Evolutionary conservation across 2,113 vertebrate species (phyloP).

Genomic region (Pavo muticus): DNA sequence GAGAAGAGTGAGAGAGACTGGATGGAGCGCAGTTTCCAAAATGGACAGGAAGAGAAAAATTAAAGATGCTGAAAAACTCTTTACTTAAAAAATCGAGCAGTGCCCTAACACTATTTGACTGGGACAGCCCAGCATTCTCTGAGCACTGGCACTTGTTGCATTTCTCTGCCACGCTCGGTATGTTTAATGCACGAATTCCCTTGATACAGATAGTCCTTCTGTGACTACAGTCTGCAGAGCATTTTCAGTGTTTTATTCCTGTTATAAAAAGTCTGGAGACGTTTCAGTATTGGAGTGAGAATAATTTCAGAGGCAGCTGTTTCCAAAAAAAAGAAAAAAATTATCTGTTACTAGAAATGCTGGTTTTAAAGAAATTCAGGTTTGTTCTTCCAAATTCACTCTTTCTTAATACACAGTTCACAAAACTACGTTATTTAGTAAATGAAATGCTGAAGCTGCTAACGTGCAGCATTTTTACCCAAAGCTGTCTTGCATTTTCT

Average conservation of each 20-base stretch:
- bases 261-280: neutral
- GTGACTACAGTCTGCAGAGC: neutral
- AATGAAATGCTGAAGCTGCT: neutral
- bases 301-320: neutral
- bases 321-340: neutral
- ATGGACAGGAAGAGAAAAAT: slow-evolving; percentile 87
- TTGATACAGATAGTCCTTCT: neutral
- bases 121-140: neutral
- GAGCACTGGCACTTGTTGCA: neutral
- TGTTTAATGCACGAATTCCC: neutral
- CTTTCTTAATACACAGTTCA: neutral
- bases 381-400: neutral
- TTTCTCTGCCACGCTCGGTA: neutral
- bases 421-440: neutral
- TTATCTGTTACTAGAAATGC: neutral
- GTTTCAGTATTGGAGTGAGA: neutral
- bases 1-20: slow-evolving; percentile 86
- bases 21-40: slow-evolving; percentile 86
- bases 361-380: neutral
- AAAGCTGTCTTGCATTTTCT: neutral
- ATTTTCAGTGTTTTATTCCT: neutral
- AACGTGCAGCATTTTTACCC: neutral
- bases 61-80: slow-evolving; percentile 82
- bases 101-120: neutral
- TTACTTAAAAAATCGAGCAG: slow-evolving; percentile 41